Evolutionary conservation across 2,113 vertebrate species (phyloP).

Genomic region (Syngnathoides biaculeatus): DNA sequence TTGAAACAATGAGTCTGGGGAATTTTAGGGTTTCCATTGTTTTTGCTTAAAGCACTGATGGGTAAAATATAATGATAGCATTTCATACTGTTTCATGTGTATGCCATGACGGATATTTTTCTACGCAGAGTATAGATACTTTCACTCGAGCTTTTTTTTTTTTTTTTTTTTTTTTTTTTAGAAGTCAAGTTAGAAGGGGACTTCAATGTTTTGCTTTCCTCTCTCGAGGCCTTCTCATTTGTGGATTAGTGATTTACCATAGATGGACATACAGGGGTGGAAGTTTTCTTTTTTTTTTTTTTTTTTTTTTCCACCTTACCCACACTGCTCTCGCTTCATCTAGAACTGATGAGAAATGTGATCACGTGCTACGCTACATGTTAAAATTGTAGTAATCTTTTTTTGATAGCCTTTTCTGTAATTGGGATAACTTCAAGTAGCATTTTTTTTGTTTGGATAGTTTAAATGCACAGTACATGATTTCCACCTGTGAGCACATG

Average conservation of each 20-base stretch:
- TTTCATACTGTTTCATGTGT: not conserved
- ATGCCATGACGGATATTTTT: not conserved
- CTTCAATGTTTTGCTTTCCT: conserved; percentile 65
- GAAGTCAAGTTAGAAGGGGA: conserved; percentile 56
- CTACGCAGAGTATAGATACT: conserved; percentile 27
- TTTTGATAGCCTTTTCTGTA: too few species aligned
- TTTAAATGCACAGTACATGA: not conserved
- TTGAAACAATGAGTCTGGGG: not conserved
- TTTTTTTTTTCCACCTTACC: conserved; percentile 1
- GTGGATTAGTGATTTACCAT: conserved; percentile 66
- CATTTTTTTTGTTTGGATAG: not conserved
- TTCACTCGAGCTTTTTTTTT: conserved; percentile 61
- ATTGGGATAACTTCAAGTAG: not conserved
- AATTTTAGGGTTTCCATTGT: not conserved
- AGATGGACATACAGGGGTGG: conserved; percentile 66
- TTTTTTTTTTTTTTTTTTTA: conserved; percentile 60
- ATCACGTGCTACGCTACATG: too few species aligned
- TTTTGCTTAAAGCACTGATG: not conserved
- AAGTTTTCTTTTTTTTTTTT: conserved; percentile 31
- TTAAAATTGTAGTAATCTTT: too few species aligned
- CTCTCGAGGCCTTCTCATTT: conserved; percentile 68
- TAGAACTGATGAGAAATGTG: conserved; percentile 41
- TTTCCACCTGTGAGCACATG: too few species aligned
- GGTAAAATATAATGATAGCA: not conserved
- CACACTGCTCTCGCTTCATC: conserved; percentile 32